These are phyloP conservation scores for Cyprinodon diabolis DNA, from an alignment of 2,797 vertebrate species.

Conservation along the genomic window DNA sequence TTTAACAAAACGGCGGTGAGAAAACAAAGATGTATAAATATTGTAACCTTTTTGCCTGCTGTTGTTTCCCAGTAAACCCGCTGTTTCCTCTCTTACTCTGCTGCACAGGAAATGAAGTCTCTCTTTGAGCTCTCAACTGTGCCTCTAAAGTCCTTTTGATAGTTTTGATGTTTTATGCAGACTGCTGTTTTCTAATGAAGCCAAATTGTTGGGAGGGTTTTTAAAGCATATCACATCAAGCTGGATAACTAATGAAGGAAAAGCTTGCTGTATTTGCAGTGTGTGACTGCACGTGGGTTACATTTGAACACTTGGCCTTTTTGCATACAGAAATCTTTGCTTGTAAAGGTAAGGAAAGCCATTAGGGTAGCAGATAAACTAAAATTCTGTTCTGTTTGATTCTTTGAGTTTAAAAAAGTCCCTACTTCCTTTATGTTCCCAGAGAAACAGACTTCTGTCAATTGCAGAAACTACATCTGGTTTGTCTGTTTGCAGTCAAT, in stretches of 20 bases:
- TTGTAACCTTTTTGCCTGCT: conserved; percentile 21
- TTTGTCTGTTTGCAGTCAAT: neutral
- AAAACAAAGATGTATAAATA: conserved; percentile 24
- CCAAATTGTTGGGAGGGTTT: conserved; percentile 1
- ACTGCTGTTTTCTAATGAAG: neutral
- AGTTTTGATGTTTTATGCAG: conserved; percentile 8
- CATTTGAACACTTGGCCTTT: neutral
- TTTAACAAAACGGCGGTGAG: conserved; percentile 6
- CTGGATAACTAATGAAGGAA: conserved; percentile 8
- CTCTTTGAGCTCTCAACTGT: conserved; percentile 8
- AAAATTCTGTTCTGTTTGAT: conserved; percentile 9
- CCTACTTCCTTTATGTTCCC: conserved; percentile 16
- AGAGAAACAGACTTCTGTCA: conserved; percentile 11
- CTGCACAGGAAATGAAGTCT: conserved; percentile 43
- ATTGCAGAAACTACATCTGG: conserved; percentile 23
- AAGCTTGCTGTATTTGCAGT: neutral
- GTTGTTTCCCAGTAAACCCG: conserved; percentile 20
- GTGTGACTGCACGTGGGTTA: neutral
- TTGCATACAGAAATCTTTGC: conserved; percentile 19
- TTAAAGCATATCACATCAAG: neutral
- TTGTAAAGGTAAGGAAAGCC: conserved; percentile 43
- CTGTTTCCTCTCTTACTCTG: conserved; percentile 22
- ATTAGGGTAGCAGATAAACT: conserved; percentile 1
- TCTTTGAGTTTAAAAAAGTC: conserved; percentile 28
- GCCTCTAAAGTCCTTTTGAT: conserved; percentile 15